A percentile compares a stretch with the other conserved stretches of the same genome.
phyloP scores from a whole-genome alignment of 2,888 invertebrate genomes.

The Stenoptilia bipunctidactyla region DNA sequence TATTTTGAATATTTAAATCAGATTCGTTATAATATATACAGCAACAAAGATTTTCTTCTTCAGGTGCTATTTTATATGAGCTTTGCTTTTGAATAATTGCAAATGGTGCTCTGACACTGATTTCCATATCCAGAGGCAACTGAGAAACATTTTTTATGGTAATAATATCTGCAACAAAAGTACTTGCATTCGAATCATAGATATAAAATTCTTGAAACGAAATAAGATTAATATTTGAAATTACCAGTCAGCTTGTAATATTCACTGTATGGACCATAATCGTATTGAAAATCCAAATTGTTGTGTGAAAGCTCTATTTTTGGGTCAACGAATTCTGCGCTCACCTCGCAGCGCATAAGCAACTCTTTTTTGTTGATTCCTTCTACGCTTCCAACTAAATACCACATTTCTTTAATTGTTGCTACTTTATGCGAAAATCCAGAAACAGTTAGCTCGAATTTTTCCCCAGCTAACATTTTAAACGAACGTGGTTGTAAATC shows the following conservation, averaged over 20 bases:
- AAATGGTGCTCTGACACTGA: conserved; percentile 64
- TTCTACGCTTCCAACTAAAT: conserved; percentile 67
- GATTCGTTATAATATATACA: conserved; percentile 46
- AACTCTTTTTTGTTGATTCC: conserved; percentile 65
- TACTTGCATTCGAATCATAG: conserved; percentile 10
- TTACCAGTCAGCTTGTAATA: conserved; percentile 57
- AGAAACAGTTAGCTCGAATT: conserved; percentile 41
- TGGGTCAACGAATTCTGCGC: conserved; percentile 72
- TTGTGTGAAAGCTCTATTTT: conserved; percentile 60
- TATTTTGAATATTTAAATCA: conserved; percentile 39
- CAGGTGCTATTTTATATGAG: conserved; percentile 39
- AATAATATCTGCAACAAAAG: conserved; percentile 61
- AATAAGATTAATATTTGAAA: no score
- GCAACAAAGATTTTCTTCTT: conserved; percentile 43
- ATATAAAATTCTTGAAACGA: not conserved
- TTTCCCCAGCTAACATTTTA: conserved; percentile 56
- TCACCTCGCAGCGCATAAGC: conserved; percentile 57
- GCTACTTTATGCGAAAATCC: conserved; percentile 45
- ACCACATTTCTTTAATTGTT: conserved; percentile 67
- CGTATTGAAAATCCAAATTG: conserved; percentile 58
- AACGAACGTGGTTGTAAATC: conserved; percentile 51
- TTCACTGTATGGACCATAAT: conserved; percentile 55
- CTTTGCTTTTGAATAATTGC: conserved; percentile 43
- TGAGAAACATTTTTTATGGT: conserved; percentile 67
- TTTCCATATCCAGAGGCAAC: conserved; percentile 54